These are phyloP conservation scores for Syrrhaptes paradoxus DNA, from an alignment of 2,113 vertebrate species.

Conservation along the genomic window DNA sequence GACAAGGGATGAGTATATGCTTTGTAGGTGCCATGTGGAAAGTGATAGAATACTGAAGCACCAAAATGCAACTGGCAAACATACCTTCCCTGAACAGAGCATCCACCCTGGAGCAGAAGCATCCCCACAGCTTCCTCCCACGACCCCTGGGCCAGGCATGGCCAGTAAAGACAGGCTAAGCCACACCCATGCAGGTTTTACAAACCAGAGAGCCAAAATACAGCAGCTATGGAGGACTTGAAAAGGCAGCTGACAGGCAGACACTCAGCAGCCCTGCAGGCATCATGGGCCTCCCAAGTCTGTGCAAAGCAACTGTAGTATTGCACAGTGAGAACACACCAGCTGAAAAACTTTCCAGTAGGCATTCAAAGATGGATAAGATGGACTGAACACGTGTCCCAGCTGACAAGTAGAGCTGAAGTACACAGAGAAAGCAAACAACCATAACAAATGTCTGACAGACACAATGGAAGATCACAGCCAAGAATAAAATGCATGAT, in stretches of 20 bases:
- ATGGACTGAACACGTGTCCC: not conserved
- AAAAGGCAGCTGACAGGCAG: not conserved
- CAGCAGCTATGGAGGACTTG: not conserved
- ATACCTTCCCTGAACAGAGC: not conserved
- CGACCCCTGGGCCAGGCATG: accelerated
- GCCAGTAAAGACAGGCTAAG: not conserved
- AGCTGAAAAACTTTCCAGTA: not conserved
- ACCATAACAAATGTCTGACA: not conserved
- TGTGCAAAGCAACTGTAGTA: not conserved
- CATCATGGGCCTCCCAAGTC: not conserved
- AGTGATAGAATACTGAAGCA: not conserved
- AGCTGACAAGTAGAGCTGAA: not conserved
- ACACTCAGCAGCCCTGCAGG: not conserved
- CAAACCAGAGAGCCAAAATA: not conserved
- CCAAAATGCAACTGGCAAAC: not conserved
- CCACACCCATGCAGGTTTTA: not conserved
- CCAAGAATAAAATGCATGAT: not conserved
- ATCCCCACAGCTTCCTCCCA: not conserved
- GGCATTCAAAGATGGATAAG: not conserved
- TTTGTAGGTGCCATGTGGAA: not conserved
- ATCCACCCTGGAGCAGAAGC: not conserved
- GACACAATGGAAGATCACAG: conserved; percentile 24
- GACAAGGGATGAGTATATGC: not conserved
- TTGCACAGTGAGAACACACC: not conserved
- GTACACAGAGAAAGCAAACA: not conserved